phyloP scores from a whole-genome alignment of 2,113 vertebrate species.

The Parotia lawesii region DNA sequence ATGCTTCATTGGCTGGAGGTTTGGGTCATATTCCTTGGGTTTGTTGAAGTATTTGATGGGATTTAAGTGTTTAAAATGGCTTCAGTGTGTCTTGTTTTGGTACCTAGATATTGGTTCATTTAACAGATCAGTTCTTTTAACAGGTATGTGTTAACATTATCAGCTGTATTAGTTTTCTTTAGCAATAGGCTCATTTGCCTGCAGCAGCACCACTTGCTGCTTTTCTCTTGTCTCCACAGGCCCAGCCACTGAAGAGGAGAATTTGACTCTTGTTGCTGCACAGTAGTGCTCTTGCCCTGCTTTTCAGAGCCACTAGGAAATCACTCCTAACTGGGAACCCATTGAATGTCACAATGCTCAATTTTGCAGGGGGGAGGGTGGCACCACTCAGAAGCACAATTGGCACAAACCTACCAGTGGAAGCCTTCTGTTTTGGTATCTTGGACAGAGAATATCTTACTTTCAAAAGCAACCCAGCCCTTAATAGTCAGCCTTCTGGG shows the following conservation, averaged over 20 bases:
- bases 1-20: not conserved
- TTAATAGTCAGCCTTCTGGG: not conserved
- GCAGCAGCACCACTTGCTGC: slow-evolving; percentile 71
- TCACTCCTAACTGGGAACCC: slow-evolving; percentile 56
- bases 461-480: not conserved
- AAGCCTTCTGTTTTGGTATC: slow-evolving; percentile 19
- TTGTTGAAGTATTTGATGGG: slow-evolving; percentile 30
- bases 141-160: slow-evolving; percentile 66
- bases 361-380: slow-evolving; percentile 53
- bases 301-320: slow-evolving; percentile 67
- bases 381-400: not conserved
- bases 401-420: slow-evolving; percentile 29
- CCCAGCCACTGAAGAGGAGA: slow-evolving; percentile 70
- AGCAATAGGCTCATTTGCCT: slow-evolving; percentile 68
- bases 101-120: slow-evolving; percentile 62
- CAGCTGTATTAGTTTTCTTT: slow-evolving; percentile 63
- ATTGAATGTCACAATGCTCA: slow-evolving; percentile 58
- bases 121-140: slow-evolving; percentile 68
- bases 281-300: slow-evolving; percentile 67
- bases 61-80: slow-evolving; percentile 46
- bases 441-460: not conserved
- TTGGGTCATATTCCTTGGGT: not conserved
- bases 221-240: slow-evolving; percentile 72
- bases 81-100: slow-evolving; percentile 60
- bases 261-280: slow-evolving; percentile 69